Conservation (phyloP, 2,797 vertebrate genomes). For the Kryptopterus vitreolus region DNA sequence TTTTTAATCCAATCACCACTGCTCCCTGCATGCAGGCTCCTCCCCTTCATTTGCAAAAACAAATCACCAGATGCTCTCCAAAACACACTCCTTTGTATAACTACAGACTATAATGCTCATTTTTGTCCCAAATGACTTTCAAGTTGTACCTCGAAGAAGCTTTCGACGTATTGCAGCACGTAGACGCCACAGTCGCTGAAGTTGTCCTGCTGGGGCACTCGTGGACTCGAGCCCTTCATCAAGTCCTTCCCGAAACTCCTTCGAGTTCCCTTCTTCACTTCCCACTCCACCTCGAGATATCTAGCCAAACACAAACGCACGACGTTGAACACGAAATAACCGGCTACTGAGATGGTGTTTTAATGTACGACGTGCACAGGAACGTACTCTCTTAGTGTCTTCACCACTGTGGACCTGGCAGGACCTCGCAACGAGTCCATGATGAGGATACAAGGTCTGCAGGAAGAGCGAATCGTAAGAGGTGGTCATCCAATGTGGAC, state of each 20-base stretch:
- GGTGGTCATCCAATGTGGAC: background rate
- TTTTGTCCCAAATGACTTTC: background rate
- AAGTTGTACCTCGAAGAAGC: conserved; percentile 91
- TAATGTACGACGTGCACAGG: too few relatives aligned
- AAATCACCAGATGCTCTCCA: background rate
- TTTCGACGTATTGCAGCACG: conserved; percentile 95
- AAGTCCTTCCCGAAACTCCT: conserved; percentile 92
- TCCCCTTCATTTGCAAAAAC: background rate
- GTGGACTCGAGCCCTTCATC: conserved; percentile 95
- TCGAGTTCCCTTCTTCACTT: conserved; percentile 85
- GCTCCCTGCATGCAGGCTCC: background rate
- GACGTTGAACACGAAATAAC: too few relatives aligned
- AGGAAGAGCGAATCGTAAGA: conserved; percentile 14
- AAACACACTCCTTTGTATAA: background rate
- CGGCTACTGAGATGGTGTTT: background rate
- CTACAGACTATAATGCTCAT: background rate
- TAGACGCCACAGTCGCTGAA: conserved; percentile 98
- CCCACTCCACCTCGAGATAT: conserved; percentile 98
- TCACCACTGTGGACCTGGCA: conserved; percentile 89
- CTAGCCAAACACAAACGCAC: conserved; percentile 62
- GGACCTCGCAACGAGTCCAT: conserved; percentile 97
- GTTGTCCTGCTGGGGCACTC: conserved; percentile 98
- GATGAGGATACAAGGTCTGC: conserved; percentile 94
- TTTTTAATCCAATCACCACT: background rate
- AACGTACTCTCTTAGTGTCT: conserved; percentile 94